Evolutionary conservation across 2,888 invertebrate genomes (phyloP).

Genomic region (Tricholauxania praeusta): DNA sequence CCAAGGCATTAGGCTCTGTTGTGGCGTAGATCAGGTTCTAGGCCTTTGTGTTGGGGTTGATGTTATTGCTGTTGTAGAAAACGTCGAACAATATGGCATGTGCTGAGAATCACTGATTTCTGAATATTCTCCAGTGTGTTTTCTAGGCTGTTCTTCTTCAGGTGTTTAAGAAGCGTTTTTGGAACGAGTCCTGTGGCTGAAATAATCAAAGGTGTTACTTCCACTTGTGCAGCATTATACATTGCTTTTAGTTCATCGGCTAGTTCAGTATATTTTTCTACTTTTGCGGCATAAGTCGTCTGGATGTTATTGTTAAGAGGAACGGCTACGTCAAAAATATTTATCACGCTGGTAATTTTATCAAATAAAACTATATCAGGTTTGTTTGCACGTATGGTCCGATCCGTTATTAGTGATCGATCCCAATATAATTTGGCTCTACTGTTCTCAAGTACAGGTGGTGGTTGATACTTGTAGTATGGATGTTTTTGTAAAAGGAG

Average conservation of each 20-base stretch:
- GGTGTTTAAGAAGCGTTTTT: not conserved
- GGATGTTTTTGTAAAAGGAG: not conserved
- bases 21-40: constrained; percentile 11
- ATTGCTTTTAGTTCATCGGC: constrained; percentile 19
- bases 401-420: not conserved
- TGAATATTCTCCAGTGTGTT: constrained; percentile 12
- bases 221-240: constrained; percentile 5
- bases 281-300: not conserved
- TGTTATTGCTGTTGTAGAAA: constrained; percentile 19
- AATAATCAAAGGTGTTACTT: constrained; percentile 12
- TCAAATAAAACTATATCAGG: constrained; percentile 1
- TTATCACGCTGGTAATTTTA: not conserved
- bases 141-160: constrained; percentile 6
- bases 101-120: constrained; percentile 28
- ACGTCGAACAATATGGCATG: constrained; percentile 27
- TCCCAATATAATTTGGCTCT: not conserved
- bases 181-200: constrained; percentile 27
- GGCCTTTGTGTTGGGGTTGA: not conserved
- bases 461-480: not conserved
- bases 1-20: constrained; percentile 30
- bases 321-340: not conserved
- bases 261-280: constrained; percentile 19
- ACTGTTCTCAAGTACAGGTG: not conserved
- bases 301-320: not conserved
- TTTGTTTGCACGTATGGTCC: not conserved